Base-by-base conservation (phyloP, 2,113 vertebrate species). In the Bagarius yarrelli region DNA sequence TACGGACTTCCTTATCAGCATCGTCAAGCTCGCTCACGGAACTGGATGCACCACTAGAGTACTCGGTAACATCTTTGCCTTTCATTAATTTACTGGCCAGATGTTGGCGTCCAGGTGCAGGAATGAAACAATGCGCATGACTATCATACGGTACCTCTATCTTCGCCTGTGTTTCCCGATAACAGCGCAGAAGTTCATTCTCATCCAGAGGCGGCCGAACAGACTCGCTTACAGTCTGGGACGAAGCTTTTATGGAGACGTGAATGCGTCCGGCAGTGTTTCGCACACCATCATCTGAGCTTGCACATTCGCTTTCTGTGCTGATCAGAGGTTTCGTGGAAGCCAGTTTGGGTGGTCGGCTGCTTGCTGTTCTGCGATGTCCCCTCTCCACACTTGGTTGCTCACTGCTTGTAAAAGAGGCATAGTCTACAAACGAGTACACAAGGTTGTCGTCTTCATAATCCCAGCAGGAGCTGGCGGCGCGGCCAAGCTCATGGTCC, bases 11-110 rank as follows among this genome's bases (percentile, higher is more conserved):
- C 82, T 98, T 96, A 91, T 99, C 97, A 0, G 97, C 97, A 79
- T 99, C 98, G 72, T 99, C 98, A 89, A 98, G 91, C 84, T 98
- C 98, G 27, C 98, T 99, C 74, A 98, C 94, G 12, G 95, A 98
- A 79, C 98, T 98, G 86, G 98, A 99, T 52, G 95, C 96, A 1
- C 97, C 97, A 55, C 98, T 98, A 67, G 95, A 96, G 81, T 95
- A 95, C 67, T 96, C 97, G n/a, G 93, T 95, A 8, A 95, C 91
- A 84, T 95, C 95, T 86, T 88, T 96, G 88, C 92, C 89, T 84
- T 91, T 90, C 59, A 91, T 90, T 55, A 91, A 87, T 88, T 96
- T 96, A 82, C 94, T 94, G 12, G 95, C 93, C 13, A 95, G 92
- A 82, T 97, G 95, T 88, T 96, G 93, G 82, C 95, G 95, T 25